phyloP scores from a whole-genome alignment of 2,797 vertebrate species.

The Bufotes viridis region DNA sequence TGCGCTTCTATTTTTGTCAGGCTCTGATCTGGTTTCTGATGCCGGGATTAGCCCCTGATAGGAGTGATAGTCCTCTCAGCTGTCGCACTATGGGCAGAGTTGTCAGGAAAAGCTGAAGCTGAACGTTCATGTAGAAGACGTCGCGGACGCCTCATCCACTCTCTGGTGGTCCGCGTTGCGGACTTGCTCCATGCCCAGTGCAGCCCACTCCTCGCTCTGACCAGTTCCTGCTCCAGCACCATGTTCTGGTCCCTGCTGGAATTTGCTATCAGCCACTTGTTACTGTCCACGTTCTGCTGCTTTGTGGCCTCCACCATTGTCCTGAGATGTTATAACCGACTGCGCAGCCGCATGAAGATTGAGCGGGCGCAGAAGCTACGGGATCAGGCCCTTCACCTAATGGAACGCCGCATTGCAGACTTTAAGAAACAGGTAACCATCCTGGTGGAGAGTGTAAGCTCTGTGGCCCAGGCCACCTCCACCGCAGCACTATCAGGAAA shows the following conservation, averaged over 20 bases:
- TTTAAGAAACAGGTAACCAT: conserved; percentile 51
- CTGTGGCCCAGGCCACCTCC: background rate
- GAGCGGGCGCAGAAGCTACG: conserved; percentile 35
- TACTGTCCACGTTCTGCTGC: conserved; percentile 42
- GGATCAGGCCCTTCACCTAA: conserved; percentile 35
- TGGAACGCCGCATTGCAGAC: conserved; percentile 31
- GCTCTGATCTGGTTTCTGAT: conserved; percentile 29
- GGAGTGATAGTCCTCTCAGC: conserved; percentile 5
- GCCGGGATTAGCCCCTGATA: conserved; percentile 12
- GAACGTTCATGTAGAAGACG: conserved; percentile 11
- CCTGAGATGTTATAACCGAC: background rate
- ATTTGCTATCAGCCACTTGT: background rate
- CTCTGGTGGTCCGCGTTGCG: background rate
- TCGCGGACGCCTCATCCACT: background rate
- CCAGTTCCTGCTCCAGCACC: background rate
- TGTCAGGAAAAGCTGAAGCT: conserved; percentile 1
- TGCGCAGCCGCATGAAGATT: conserved; percentile 48
- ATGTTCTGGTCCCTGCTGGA: background rate
- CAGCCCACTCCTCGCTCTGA: no score
- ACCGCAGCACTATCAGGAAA: no score
- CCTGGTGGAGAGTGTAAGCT: background rate
- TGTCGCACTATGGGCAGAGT: conserved; percentile 17
- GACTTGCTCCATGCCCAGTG: background rate
- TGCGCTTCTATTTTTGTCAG: conserved; percentile 31
- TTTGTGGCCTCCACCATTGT: background rate